Conservation (phyloP, 2,888 invertebrate genomes). For the Agapostemon virescens region DNA sequence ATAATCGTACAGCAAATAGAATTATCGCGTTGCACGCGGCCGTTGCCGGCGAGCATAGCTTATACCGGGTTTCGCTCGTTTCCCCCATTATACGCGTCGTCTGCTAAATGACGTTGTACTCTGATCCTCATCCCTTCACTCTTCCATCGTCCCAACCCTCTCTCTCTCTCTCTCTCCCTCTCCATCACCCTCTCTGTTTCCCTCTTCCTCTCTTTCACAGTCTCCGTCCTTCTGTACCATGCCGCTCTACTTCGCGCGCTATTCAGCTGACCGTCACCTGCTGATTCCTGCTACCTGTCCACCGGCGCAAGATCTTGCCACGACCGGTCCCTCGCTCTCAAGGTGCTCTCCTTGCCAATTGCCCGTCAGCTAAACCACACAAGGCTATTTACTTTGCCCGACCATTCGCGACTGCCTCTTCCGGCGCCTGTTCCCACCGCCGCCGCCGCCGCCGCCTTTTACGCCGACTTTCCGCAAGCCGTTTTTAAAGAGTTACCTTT, state of each 20-base stretch:
- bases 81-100: conserved; percentile 69
- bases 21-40: conserved; percentile 76
- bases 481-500: too few species aligned
- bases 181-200: conserved; percentile 1
- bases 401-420: not conserved
- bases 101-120: conserved; percentile 67
- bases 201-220: conserved; percentile 25
- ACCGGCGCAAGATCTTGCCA: conserved; percentile 5
- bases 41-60: conserved; percentile 62
- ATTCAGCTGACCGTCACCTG: conserved; percentile 49
- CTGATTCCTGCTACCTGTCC: conserved; percentile 23
- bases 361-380: conserved; percentile 23
- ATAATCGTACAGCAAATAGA: conserved; percentile 79
- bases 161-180: conserved; percentile 1
- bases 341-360: conserved; percentile 31
- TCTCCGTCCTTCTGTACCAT: not conserved
- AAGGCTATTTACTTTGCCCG: conserved; percentile 5
- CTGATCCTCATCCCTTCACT: conserved; percentile 50
- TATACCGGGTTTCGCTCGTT: conserved; percentile 69
- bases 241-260: not conserved
- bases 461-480: too few species aligned
- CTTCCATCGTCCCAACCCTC: not conserved
- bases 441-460: too few species aligned
- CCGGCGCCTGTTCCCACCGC: not conserved
- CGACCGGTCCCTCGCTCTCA: conserved; percentile 29